Base-by-base conservation (phyloP, 2,888 invertebrate genomes). In the Polia nebulosa region DNA sequence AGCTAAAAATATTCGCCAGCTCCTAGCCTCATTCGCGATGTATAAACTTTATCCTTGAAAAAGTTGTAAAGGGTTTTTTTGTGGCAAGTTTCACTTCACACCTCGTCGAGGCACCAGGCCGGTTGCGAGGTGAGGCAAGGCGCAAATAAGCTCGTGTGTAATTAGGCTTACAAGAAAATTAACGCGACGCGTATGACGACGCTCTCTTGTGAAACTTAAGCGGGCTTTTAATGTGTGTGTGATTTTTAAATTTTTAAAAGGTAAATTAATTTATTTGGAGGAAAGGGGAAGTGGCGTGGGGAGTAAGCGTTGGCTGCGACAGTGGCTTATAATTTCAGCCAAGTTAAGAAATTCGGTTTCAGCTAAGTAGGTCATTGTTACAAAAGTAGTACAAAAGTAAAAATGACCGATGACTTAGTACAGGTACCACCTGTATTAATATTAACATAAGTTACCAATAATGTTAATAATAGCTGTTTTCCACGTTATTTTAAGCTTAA, bases 131-230 rank as follows among this genome's bases (percentile, higher is more conserved):
- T 64, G 68, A 56, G 49, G 75, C 60, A 72, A 79, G 72, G 72
- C 79, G 79, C 85, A 88, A 88, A 86, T 93, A 93, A 93, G 93
- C 92, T 72, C 81, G 86, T 89, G 90, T 91, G 92, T 93, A 94
- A 94, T 94, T 93, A 93, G 93, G 91, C 92, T 91, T 89, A 92
- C 90, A 92, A 92, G 93, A 90, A 92, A 90, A 92, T 91, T 91
- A 90, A 90, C 74, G 73, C 68, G 73, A 61, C 64, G 56, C 73
- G 45, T 77, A 36, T 62, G 67, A 61, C 77, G 76, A 34, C 58
- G 76, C 57, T 61, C 76, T 62, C 73, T 55, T 64, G 29, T 55
- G 25, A 60, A 69, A 77, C 78, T 74, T 69, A 67, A 74, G 58
- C 68, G 59, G 11, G 49, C 39, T 41, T 66, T 78, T 56, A 59